Conservation (phyloP, 2,113 vertebrate genomes). For the Saccopteryx leptura region DNA sequence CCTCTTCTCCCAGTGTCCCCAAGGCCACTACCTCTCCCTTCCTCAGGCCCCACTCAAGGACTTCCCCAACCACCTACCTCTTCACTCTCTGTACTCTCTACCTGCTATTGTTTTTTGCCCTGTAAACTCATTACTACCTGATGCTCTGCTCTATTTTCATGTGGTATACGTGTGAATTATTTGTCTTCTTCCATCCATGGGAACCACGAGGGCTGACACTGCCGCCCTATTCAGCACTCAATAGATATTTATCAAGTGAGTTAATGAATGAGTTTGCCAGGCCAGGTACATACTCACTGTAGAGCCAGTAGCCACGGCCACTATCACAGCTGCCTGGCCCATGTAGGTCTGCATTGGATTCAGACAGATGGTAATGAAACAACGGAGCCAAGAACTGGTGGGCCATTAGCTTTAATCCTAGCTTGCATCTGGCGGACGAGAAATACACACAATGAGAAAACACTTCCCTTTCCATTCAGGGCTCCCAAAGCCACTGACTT, state of each 20-base stretch:
- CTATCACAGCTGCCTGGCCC: too few species aligned
- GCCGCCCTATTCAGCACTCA: not conserved
- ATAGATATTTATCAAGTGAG: not conserved
- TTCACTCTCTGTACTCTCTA: not conserved
- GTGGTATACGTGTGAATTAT: not conserved
- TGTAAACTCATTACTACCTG: not conserved
- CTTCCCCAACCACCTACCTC: not conserved
- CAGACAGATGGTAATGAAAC: too few species aligned
- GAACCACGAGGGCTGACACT: not conserved
- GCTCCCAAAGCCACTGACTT: too few species aligned
- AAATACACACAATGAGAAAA: too few species aligned
- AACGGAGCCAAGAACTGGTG: too few species aligned
- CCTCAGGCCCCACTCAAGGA: not conserved
- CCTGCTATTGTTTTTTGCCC: not conserved
- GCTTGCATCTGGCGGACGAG: too few species aligned
- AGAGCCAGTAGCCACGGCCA: too few species aligned
- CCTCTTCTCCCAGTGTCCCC: not conserved
- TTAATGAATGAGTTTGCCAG: not conserved
- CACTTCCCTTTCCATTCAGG: too few species aligned
- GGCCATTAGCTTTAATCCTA: too few species aligned
- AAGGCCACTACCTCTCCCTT: fast-evolving
- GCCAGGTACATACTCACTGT: too few species aligned
- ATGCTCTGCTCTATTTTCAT: not conserved
- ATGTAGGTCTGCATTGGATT: too few species aligned
- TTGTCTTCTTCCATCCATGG: not conserved